Evolutionary conservation across 2,797 vertebrate species (phyloP).

Genomic region (Tokudaia muenninki): DNA sequence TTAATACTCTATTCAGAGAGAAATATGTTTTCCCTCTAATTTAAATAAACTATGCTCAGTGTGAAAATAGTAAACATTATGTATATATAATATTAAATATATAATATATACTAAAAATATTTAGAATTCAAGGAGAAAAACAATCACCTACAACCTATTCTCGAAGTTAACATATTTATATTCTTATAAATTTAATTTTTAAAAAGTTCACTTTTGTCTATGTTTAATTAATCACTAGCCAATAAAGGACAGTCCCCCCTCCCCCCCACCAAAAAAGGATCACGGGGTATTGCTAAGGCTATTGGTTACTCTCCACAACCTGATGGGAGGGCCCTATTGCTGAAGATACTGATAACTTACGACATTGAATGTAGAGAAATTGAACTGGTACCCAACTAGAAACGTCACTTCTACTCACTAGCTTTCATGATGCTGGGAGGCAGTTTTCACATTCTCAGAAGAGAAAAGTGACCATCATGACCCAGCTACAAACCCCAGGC

Average conservation of each 20-base stretch:
- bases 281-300: background rate
- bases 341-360: background rate
- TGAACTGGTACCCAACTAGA: background rate
- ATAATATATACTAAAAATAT: background rate
- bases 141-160: background rate
- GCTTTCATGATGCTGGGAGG: background rate
- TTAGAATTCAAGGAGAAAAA: background rate
- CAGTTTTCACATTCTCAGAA: background rate
- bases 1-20: background rate
- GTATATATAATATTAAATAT: no score
- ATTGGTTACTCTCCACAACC: background rate
- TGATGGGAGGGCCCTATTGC: background rate
- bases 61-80: background rate
- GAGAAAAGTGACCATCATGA: background rate
- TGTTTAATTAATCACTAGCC: constrained; percentile 35
- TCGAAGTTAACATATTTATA: background rate
- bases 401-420: background rate
- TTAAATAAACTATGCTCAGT: background rate
- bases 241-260: background rate
- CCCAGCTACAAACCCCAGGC: background rate
- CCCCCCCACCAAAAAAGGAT: background rate
- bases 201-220: background rate
- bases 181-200: constrained; percentile 25
- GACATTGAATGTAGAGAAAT: background rate
- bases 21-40: background rate